These are phyloP conservation scores for Trichosurus vulpecula DNA, from an alignment of 2,797 vertebrate genomes.

Conservation along the genomic window DNA sequence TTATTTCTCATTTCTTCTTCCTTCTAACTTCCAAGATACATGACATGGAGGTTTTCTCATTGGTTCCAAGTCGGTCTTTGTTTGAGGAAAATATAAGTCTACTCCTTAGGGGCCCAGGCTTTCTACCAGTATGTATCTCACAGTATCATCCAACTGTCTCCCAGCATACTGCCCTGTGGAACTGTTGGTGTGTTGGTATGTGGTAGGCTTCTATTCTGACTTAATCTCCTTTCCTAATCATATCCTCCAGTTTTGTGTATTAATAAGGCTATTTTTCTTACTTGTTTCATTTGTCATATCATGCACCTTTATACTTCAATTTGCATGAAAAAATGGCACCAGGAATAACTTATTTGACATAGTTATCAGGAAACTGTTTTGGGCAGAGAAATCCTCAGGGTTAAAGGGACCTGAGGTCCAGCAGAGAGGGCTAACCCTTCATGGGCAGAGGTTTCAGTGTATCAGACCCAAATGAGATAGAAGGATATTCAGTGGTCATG, in stretches of 20 bases:
- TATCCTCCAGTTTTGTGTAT: neutral
- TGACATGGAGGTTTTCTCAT: neutral
- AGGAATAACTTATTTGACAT: neutral
- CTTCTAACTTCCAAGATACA: neutral
- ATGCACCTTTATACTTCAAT: neutral
- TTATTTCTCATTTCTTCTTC: neutral
- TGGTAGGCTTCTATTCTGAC: neutral
- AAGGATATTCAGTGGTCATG: neutral
- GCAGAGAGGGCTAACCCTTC: too few relatives aligned
- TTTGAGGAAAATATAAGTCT: neutral
- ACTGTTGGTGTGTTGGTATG: neutral
- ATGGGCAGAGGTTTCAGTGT: neutral
- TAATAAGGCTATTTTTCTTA: neutral
- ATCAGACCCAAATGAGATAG: neutral
- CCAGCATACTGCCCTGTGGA: neutral
- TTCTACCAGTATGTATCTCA: neutral
- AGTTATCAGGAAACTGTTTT: neutral
- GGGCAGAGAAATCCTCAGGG: neutral
- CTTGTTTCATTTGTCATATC: neutral
- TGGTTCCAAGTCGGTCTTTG: neutral
- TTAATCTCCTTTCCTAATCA: neutral
- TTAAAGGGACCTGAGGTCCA: neutral
- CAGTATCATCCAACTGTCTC: neutral
- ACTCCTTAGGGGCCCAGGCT: neutral
- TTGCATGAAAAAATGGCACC: neutral